Conservation (phyloP, 2,113 vertebrate genomes). For the Ophiodon elongatus region DNA sequence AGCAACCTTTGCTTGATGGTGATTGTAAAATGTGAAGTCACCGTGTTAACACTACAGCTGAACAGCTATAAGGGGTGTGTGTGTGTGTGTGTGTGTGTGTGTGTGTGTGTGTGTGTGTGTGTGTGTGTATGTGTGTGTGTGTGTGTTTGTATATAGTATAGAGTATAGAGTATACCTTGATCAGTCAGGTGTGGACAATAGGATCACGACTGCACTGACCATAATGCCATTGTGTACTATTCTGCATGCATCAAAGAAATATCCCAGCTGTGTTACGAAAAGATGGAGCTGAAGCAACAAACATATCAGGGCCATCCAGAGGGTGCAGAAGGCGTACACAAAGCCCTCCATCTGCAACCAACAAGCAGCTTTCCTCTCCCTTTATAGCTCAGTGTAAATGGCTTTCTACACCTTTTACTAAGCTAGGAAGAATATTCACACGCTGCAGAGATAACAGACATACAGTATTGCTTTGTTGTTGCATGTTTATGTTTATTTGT, state of each 20-base stretch:
- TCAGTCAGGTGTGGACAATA: slow-evolving; percentile 69
- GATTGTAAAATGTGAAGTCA: slow-evolving; percentile 38
- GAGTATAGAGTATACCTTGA: slow-evolving; percentile 1
- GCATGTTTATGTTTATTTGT: slow-evolving; percentile 13
- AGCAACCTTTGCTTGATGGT: slow-evolving; percentile 11
- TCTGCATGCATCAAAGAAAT: slow-evolving; percentile 54
- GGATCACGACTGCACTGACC: slow-evolving; percentile 64
- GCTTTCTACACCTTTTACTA: slow-evolving; percentile 39
- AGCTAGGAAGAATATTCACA: slow-evolving; percentile 32
- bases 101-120: slow-evolving; percentile 12
- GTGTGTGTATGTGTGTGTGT: slow-evolving; percentile 4
- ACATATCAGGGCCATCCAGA: slow-evolving; percentile 78
- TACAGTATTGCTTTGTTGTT: neutral
- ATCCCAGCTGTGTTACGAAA: slow-evolving; percentile 63
- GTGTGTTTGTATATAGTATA: neutral
- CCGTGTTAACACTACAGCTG: slow-evolving; percentile 1
- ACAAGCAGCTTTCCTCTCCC: slow-evolving; percentile 71
- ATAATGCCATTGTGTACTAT: slow-evolving; percentile 59
- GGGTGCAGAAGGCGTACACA: slow-evolving; percentile 45
- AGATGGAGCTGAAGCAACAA: slow-evolving; percentile 70
- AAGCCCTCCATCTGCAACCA: slow-evolving; percentile 60
- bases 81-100: slow-evolving; percentile 20
- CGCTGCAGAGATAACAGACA: slow-evolving; percentile 35
- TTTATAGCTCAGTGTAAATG: slow-evolving; percentile 67
- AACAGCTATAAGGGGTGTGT: neutral